Conservation (phyloP, 2,113 vertebrate species). For the Psittacus erithacus region DNA sequence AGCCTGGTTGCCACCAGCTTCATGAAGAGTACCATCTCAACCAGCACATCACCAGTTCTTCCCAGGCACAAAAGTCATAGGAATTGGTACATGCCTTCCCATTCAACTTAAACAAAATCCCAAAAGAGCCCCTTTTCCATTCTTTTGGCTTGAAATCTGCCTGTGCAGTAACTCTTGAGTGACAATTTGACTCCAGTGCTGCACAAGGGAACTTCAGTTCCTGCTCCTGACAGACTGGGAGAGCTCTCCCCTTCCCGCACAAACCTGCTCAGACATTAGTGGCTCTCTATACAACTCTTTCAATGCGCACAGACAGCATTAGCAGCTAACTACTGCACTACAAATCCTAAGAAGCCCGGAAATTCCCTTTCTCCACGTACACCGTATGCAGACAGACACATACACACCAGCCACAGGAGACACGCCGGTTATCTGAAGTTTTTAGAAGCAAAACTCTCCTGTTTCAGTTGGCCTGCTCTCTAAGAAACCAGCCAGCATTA, state of each 20-base stretch:
- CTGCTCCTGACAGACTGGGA: background rate
- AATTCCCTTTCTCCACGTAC: background rate
- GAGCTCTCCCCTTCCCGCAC: background rate
- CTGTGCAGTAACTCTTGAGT: background rate
- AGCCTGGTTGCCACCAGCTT: background rate
- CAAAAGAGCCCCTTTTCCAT: accelerated
- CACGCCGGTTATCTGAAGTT: background rate
- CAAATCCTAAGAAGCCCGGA: background rate
- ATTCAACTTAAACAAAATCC: background rate
- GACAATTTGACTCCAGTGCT: background rate
- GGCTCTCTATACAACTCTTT: background rate
- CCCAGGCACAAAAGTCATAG: background rate
- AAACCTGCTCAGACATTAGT: background rate
- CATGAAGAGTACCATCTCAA: background rate
- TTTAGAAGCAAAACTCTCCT: background rate
- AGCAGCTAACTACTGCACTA: background rate
- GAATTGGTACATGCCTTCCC: background rate
- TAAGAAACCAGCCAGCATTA: slow-evolving; percentile 38
- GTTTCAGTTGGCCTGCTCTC: slow-evolving; percentile 16
- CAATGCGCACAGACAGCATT: background rate
- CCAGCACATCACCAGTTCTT: background rate
- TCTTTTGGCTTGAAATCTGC: background rate
- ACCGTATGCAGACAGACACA: background rate
- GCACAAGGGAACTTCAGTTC: background rate
- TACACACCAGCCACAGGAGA: background rate